Conservation (phyloP, 2,113 vertebrate species). For the Myotis yumanensis region DNA sequence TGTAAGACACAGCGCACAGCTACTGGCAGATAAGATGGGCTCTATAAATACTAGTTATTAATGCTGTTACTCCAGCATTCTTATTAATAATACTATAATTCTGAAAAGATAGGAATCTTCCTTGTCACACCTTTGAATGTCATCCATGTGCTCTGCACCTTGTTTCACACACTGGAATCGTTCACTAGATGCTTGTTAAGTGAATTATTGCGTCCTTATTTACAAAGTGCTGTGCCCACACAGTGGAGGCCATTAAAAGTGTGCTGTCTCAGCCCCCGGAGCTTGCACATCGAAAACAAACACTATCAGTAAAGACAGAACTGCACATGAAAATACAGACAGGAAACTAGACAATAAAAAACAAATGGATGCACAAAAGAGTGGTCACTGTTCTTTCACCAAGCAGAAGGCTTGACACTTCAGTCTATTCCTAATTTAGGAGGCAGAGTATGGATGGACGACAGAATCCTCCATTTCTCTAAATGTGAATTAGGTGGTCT, state of each 20-base stretch:
- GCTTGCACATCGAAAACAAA: conserved; percentile 52
- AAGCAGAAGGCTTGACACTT: not conserved
- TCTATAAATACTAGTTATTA: not conserved
- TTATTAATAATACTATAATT: not conserved
- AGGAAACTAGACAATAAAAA: not conserved
- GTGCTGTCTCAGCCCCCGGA: not conserved
- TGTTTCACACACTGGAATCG: not conserved
- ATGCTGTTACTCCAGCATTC: not conserved
- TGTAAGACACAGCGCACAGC: not conserved
- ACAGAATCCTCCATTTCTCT: not conserved
- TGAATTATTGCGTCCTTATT: conserved; percentile 33
- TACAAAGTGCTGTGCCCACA: conserved; percentile 32
- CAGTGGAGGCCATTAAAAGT: not conserved
- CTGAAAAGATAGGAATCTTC: not conserved
- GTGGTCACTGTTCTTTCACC: fast-evolving
- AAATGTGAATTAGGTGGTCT: not conserved
- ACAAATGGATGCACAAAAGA: not conserved
- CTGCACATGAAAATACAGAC: not conserved
- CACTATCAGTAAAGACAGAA: conserved; percentile 17
- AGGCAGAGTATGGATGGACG: not conserved
- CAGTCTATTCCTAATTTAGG: not conserved
- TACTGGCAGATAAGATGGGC: not conserved
- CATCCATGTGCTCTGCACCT: not conserved
- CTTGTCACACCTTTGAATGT: not conserved
- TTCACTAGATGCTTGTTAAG: not conserved